phyloP scores from a whole-genome alignment of 2,888 invertebrate genomes.

The Aphidoletes aphidimyza region DNA sequence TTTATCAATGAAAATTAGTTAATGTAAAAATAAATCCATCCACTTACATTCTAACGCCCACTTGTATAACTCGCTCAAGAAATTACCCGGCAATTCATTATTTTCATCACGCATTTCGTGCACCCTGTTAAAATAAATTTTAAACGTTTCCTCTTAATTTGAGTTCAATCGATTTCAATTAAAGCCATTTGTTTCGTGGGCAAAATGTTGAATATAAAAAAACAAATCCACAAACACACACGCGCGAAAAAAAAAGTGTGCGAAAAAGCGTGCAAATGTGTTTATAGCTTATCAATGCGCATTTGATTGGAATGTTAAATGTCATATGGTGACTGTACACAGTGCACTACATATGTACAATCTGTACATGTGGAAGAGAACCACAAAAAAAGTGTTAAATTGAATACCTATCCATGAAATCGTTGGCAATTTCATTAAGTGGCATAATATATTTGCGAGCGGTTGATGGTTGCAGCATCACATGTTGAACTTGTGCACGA shows the following conservation, averaged over 20 bases:
- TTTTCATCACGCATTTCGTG: conserved; percentile 71
- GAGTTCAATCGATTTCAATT: conserved; percentile 36
- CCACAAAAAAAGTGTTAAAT: not conserved
- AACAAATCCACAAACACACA: not conserved
- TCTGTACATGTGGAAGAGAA: not conserved
- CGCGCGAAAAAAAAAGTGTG: not conserved
- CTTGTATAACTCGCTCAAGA: conserved; percentile 78
- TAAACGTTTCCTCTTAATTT: not conserved
- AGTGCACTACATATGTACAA: too few relatives aligned
- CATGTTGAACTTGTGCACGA: conserved; percentile 84
- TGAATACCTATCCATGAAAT: conserved; percentile 76
- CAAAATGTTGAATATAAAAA: conserved; percentile 55
- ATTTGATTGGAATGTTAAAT: too few relatives aligned
- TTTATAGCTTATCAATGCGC: too few relatives aligned
- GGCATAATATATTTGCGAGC: conserved; percentile 80
- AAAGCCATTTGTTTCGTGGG: conserved; percentile 54
- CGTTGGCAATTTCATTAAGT: conserved; percentile 78
- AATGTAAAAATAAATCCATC: too few relatives aligned
- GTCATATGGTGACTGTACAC: too few relatives aligned
- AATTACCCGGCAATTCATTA: conserved; percentile 74
- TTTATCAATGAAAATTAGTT: conserved; percentile 54
- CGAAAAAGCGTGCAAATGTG: not conserved
- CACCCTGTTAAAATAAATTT: too few relatives aligned
- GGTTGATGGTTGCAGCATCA: conserved; percentile 81
- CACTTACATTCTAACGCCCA: conserved; percentile 86